Base-by-base conservation (phyloP, 2,113 vertebrate species). In the Thamnaconus septentrionalis region DNA sequence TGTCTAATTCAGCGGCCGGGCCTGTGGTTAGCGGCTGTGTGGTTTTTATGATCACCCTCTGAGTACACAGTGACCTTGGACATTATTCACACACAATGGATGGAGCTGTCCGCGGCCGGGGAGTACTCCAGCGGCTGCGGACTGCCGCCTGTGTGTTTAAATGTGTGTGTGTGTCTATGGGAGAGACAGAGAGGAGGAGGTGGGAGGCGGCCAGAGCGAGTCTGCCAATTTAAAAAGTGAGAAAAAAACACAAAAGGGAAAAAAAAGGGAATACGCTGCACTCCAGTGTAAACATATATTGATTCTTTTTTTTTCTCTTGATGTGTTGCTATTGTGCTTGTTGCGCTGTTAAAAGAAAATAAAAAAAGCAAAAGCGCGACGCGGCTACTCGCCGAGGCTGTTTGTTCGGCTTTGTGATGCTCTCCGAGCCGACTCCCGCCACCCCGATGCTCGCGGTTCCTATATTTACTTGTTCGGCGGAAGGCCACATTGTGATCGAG, bases 11-110 rank as follows among this genome's bases (percentile, higher is more conserved):
- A 76, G 86, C 68, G 77, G 69, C 70, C 63, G 83, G 69, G 78
- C 84, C 68, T 61, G 82, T 86, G 84, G 84, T 88, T 82, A 79
- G 85, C 71, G 80, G 82, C 81, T 73, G 78, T 83, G 70, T 76
- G 84, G 70, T 85, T 90, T 87, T 90, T 85, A 87, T 90, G 84
- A 90, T 88, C 87, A 84, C 84, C 87, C 81, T 85, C 86, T 85
- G 82, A 87, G 80, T 83, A 82, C 82, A 87, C 78, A 65, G 70
- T 83, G 87, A 90, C 87, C 88, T 90, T 90, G 87, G 81, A 85
- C 79, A 88, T 88, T 86, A 88, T 86, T 90, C 87, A 86, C 84
- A 83, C 79, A 88, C 81, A 87, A 85, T 85, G 75, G 84, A 88
- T 88, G 85, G 84, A 81, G 87, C 87, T 87, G 84, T 87, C 85